Conservation (phyloP, 2,113 vertebrate genomes). For the Cryptotis parvus region DNA sequence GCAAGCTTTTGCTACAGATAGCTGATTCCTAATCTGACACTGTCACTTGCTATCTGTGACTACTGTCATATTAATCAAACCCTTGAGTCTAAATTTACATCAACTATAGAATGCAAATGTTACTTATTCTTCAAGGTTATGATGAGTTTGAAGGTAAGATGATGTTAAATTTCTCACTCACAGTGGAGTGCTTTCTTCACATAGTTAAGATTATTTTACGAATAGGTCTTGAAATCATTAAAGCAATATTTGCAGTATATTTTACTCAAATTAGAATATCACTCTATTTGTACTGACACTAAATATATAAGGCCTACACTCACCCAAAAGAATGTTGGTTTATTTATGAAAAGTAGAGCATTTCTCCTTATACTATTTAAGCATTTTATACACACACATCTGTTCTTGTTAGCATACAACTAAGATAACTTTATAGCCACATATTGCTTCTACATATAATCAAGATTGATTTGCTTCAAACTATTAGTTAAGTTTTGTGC, state of each 20-base stretch:
- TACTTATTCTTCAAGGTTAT: not conserved
- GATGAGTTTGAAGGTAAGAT: not conserved
- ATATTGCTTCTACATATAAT: not conserved
- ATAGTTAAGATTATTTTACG: not conserved
- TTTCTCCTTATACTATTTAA: not conserved
- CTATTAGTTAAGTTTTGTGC: not conserved
- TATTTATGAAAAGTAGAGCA: not conserved
- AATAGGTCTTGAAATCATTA: conserved; percentile 22
- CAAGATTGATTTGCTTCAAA: not conserved
- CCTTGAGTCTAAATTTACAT: not conserved
- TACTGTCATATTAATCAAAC: not conserved
- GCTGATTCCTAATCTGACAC: not conserved
- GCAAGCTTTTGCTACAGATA: not conserved
- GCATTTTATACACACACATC: not conserved
- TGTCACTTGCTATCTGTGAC: not conserved
- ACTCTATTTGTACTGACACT: conserved; percentile 31
- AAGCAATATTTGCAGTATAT: conserved; percentile 6
- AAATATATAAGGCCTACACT: conserved; percentile 14
- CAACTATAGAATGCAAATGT: not conserved
- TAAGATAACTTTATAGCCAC: not conserved
- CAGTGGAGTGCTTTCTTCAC: not conserved
- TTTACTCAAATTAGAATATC: conserved; percentile 48
- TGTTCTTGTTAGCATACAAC: not conserved
- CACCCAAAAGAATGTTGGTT: not conserved
- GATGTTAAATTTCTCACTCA: conserved; percentile 22